Evolutionary conservation across 2,113 vertebrate species (phyloP).

Genomic region (Gambusia affinis): DNA sequence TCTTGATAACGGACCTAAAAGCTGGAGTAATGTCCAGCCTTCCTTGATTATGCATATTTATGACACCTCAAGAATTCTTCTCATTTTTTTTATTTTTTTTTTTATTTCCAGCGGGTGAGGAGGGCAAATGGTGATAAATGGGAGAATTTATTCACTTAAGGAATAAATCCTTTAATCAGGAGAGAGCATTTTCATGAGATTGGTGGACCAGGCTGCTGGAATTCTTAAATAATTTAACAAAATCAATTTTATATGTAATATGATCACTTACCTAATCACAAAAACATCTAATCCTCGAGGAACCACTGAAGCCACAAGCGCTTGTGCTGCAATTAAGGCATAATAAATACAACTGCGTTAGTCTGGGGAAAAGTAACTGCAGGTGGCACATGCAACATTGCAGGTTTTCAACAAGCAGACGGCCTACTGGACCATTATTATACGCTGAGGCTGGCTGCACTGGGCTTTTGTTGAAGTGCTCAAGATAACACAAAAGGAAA

Average conservation of each 20-base stretch:
- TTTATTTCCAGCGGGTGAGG: constrained; percentile 50
- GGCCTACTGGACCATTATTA: constrained; percentile 49
- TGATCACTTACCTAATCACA: constrained; percentile 46
- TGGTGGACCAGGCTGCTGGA: constrained; percentile 13
- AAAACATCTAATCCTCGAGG: constrained; percentile 54
- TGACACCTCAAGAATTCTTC: constrained; percentile 67
- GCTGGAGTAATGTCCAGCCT: constrained; percentile 64
- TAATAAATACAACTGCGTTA: constrained; percentile 62
- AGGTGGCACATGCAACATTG: constrained; percentile 52
- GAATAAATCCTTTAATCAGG: constrained; percentile 63
- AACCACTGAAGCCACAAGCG: constrained; percentile 38
- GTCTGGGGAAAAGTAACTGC: constrained; percentile 32
- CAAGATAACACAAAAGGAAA: constrained; percentile 72
- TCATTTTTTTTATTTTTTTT: constrained; percentile 16
- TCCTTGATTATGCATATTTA: constrained; percentile 74
- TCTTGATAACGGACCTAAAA: constrained; percentile 69
- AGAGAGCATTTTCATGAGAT: constrained; percentile 40
- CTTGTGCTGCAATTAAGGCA: constrained; percentile 46
- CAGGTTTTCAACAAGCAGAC: constrained; percentile 51
- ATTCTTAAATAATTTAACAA: constrained; percentile 57
- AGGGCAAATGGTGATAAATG: constrained; percentile 69
- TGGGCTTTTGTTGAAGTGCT: constrained; percentile 73
- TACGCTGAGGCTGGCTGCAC: constrained; percentile 53
- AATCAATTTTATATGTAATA: constrained; percentile 54
- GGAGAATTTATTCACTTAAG: constrained; percentile 65